Evolutionary conservation across 2,113 vertebrate genomes (phyloP).

Genomic region (Chloebia gouldiae): DNA sequence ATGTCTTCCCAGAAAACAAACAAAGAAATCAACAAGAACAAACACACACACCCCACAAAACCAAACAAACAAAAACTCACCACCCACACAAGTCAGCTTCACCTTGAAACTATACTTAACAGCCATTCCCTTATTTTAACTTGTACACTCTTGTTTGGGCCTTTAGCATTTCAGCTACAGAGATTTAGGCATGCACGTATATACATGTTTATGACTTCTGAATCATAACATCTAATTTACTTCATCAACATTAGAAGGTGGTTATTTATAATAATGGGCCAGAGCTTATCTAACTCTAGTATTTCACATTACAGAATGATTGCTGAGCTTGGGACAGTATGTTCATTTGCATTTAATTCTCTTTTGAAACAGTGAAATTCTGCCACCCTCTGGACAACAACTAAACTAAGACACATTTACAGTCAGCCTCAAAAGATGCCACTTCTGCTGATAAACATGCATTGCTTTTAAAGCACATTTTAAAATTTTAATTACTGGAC

Average conservation of each 20-base stretch:
- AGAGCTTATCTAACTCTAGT: slow-evolving; percentile 54
- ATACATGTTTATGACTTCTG: slow-evolving; percentile 50
- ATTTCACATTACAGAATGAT: slow-evolving; percentile 60
- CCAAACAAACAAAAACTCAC: not conserved
- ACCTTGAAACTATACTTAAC: slow-evolving; percentile 37
- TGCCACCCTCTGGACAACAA: slow-evolving; percentile 89
- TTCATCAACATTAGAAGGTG: slow-evolving; percentile 30
- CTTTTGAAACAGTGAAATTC: slow-evolving; percentile 76
- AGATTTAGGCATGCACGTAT: not conserved
- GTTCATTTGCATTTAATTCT: slow-evolving; percentile 61
- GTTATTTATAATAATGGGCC: slow-evolving; percentile 52
- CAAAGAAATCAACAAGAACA: not conserved
- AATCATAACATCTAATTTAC: slow-evolving; percentile 59
- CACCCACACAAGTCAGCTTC: not conserved
- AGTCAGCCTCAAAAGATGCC: not conserved
- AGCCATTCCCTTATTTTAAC: not conserved
- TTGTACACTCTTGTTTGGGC: not conserved
- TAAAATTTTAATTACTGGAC: not conserved
- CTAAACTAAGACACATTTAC: slow-evolving; percentile 44
- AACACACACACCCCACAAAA: not conserved
- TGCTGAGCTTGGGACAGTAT: slow-evolving; percentile 40
- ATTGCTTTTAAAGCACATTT: not conserved
- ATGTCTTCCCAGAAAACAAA: not conserved
- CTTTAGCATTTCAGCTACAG: slow-evolving; percentile 41
- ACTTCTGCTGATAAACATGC: not conserved